A percentile compares a stretch with the other conserved stretches of the same genome.
Conservation (phyloP, 2,113 vertebrate species). For the Cyprinodon tularosa region DNA sequence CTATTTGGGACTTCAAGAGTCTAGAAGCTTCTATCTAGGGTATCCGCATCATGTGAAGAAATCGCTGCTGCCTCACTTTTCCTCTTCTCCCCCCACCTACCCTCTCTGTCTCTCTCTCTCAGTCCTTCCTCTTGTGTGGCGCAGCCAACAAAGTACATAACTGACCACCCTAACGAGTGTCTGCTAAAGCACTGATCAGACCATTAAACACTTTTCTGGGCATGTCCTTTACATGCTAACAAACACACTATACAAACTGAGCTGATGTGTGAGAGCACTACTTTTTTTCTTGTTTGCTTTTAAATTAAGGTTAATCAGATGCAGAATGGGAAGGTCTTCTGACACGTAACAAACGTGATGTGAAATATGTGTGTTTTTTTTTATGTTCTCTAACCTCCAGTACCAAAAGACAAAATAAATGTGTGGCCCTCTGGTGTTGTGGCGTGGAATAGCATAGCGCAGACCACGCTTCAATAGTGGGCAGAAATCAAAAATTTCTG, state of each 20-base stretch:
- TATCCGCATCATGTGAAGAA: slow-evolving; percentile 94
- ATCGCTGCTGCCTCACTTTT: slow-evolving; percentile 57
- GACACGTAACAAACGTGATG: slow-evolving; percentile 68
- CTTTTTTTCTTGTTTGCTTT: slow-evolving; percentile 63
- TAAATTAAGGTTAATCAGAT: slow-evolving; percentile 73
- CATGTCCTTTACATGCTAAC: slow-evolving; percentile 47
- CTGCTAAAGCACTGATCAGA: slow-evolving; percentile 76
- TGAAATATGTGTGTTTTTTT: slow-evolving; percentile 67
- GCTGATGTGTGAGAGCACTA: slow-evolving; percentile 78
- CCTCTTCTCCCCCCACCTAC: not conserved
- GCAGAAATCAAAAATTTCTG: too few species aligned
- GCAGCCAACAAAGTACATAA: slow-evolving; percentile 67
- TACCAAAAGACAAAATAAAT: slow-evolving; percentile 71
- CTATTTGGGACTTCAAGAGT: slow-evolving; percentile 99
- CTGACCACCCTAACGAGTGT: slow-evolving; percentile 67
- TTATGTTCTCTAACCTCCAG: slow-evolving; percentile 78
- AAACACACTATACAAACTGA: slow-evolving; percentile 80
- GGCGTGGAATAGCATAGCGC: too few species aligned
- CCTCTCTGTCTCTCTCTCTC: not conserved
- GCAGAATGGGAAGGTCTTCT: slow-evolving; percentile 60
- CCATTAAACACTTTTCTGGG: slow-evolving; percentile 48
- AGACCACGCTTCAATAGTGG: too few species aligned
- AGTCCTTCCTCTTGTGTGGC: slow-evolving; percentile 15
- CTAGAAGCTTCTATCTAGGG: slow-evolving; percentile 98
- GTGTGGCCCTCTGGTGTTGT: slow-evolving; percentile 17